These are phyloP conservation scores for Acanthoscelides obtectus DNA, from an alignment of 2,888 invertebrate species.

Conservation along the genomic window DNA sequence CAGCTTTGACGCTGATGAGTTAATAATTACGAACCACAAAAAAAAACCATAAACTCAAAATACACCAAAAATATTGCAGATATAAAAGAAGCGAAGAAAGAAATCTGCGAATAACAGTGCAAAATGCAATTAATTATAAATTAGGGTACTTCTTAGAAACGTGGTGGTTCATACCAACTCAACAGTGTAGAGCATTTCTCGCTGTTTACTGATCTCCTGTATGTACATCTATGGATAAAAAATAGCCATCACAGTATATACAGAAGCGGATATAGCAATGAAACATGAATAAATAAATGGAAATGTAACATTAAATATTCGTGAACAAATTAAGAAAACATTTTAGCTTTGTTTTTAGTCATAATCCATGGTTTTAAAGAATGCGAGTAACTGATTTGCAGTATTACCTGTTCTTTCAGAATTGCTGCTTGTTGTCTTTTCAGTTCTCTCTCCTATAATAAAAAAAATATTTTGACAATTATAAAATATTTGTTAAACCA, in stretches of 20 bases:
- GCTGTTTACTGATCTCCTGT: constrained; percentile 85
- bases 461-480: constrained; percentile 25
- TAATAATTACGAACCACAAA: neutral
- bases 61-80: constrained; percentile 13
- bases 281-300: constrained; percentile 12
- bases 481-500: constrained; percentile 2
- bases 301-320: neutral
- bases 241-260: constrained; percentile 47
- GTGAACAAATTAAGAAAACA: neutral
- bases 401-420: constrained; percentile 84
- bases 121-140: neutral
- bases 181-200: constrained; percentile 77
- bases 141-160: neutral
- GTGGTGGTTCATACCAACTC: constrained; percentile 64
- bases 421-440: constrained; percentile 85
- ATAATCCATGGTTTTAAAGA: neutral
- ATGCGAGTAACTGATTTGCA: neutral
- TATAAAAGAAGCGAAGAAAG: constrained; percentile 6
- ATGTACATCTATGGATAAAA: constrained; percentile 70
- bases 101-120: neutral
- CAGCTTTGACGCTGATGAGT: neutral
- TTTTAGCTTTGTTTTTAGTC: neutral
- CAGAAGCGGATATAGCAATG: constrained; percentile 36
- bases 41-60: constrained; percentile 4
- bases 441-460: constrained; percentile 82